These are phyloP conservation scores for Drosophila trapezifrons DNA, from an alignment of 1,140 invertebrate species.

Conservation along the genomic window DNA sequence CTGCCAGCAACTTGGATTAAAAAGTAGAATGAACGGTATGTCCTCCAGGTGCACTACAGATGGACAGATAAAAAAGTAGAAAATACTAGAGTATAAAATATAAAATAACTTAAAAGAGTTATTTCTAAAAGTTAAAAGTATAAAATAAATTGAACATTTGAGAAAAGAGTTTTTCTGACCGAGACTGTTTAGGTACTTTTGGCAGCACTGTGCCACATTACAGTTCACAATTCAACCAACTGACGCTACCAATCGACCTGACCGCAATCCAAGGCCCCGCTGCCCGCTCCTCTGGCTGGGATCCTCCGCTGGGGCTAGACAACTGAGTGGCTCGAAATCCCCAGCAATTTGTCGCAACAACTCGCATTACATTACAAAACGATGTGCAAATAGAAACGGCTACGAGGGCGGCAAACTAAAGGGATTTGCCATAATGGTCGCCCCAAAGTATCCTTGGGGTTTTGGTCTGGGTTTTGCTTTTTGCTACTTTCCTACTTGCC, in stretches of 20 bases:
- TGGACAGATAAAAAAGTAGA: too few species aligned
- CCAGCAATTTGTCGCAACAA: slow-evolving; percentile 78
- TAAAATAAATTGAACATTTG: too few species aligned
- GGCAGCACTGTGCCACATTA: slow-evolving; percentile 39
- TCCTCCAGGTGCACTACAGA: background rate
- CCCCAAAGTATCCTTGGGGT: slow-evolving; percentile 53
- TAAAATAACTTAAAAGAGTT: too few species aligned
- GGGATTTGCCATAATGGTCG: slow-evolving; percentile 69
- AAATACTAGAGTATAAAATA: too few species aligned
- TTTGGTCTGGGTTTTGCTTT: slow-evolving; percentile 36
- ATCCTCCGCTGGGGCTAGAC: slow-evolving; percentile 20
- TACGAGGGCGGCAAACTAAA: slow-evolving; percentile 60
- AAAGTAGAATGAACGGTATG: too few species aligned
- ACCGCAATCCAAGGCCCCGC: slow-evolving; percentile 8
- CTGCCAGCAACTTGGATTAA: background rate
- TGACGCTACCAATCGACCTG: slow-evolving; percentile 58
- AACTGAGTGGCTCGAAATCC: slow-evolving; percentile 65
- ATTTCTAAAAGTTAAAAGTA: too few species aligned
- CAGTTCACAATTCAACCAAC: slow-evolving; percentile 56
- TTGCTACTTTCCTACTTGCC: slow-evolving; percentile 27
- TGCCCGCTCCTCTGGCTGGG: background rate
- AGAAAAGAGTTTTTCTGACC: too few species aligned
- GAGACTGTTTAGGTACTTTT: background rate
- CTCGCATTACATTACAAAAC: slow-evolving; percentile 81
- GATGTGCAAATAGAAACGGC: slow-evolving; percentile 76